Conservation (phyloP, 2,888 invertebrate species). For the Drosophila bunnanda region DNA sequence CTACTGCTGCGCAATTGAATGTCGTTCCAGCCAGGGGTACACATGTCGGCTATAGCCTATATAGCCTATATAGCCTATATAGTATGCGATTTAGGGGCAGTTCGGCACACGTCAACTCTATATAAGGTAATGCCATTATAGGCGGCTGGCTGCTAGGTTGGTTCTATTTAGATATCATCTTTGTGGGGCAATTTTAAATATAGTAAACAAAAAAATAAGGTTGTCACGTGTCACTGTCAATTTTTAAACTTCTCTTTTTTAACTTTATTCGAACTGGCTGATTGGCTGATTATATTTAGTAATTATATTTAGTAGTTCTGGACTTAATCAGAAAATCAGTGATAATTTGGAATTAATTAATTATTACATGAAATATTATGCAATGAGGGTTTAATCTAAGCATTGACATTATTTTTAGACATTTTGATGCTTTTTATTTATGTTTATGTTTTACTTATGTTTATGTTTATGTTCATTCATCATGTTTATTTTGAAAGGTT, state of each 20-base stretch:
- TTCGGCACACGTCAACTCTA: slow-evolving; percentile 25
- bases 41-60: slow-evolving; percentile 2
- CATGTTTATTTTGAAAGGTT: too few species aligned
- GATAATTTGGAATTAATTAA: too few species aligned
- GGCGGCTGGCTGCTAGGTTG: not conserved
- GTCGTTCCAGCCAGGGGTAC: slow-evolving; percentile 1
- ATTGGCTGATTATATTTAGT: not conserved
- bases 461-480: too few species aligned
- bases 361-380: too few species aligned
- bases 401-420: too few species aligned
- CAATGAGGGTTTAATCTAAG: too few species aligned
- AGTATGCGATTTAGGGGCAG: slow-evolving; percentile 16
- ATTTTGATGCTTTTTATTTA: too few species aligned
- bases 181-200: slow-evolving; percentile 17
- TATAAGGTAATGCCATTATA: slow-evolving; percentile 9
- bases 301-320: too few species aligned
- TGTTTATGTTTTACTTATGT: too few species aligned
- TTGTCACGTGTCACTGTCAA: slow-evolving; percentile 1
- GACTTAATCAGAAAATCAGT: too few species aligned
- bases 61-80: slow-evolving; percentile 3
- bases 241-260: not conserved
- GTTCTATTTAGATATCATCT: slow-evolving; percentile 20
- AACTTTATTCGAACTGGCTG: slow-evolving; percentile 7
- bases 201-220: not conserved
- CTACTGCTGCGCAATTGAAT: slow-evolving; percentile 44